Base-by-base conservation (phyloP, 1,140 invertebrate species). In the Halesus radiatus region DNA sequence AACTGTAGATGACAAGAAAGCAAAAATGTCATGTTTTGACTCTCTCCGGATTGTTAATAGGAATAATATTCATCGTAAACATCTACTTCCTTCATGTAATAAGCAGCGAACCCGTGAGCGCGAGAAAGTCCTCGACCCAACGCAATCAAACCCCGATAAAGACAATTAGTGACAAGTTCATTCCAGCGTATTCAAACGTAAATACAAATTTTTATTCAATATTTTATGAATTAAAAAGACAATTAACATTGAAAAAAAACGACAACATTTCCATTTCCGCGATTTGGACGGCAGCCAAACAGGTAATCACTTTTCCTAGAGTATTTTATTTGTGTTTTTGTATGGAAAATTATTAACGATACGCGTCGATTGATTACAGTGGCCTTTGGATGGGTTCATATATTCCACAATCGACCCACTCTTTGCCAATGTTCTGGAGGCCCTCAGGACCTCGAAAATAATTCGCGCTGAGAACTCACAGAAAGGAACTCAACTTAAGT, bases 401-500 rank as follows among this genome's bases (percentile, higher is more conserved):
- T 92, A 93, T 86, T 94, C 94, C 15, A 84, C 91, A 70, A 88
- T 90, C 80, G 91, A 93, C 85, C 91, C 90, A 16, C 89, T 91
- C 45, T 88, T 95, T 84, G 95, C 95, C 52, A 92, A 92, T 84
- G 89, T 97, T 76, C 86, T 98, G 20, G 87, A 92, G 56, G 92
- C 93, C 15, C 88, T 98, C 82, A 91, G 93, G 53, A 92, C 89
- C 68, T 90, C 93, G 32, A 92, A 92, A 85, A 95, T 98, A 83
- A 88, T 92, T 3, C 88, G 92, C 74, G 95, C 94, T 15, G 94
- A 95, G 86, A 94, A 95, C 88, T 93, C 92, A 86, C 92, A 86
- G 66, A 91, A 93, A 86, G 97, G 97, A 68, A 98, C 97, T 50
- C 97, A 99, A 88, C 89, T 99, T 23, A 99, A 99, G 88, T 86